These are phyloP conservation scores for Gnathonemus longibarbis DNA, from an alignment of 2,113 vertebrate species.

Conservation along the genomic window DNA sequence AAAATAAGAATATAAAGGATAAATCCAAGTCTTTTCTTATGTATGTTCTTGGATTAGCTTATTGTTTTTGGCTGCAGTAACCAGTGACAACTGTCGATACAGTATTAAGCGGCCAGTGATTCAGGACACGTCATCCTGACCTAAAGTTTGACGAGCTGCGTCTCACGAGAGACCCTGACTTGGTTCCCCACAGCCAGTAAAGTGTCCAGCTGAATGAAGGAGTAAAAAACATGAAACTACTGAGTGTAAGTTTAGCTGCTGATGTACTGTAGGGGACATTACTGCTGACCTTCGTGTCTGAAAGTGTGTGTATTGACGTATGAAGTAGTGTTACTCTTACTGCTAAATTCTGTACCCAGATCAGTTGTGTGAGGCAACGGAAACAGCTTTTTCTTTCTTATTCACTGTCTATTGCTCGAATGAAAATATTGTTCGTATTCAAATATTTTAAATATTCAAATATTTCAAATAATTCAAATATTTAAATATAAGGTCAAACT, in stretches of 20 bases:
- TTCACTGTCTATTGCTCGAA: neutral
- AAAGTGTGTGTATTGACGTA: neutral
- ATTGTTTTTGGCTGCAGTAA: neutral
- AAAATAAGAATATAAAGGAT: neutral
- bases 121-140: neutral
- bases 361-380: neutral
- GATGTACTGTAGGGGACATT: neutral
- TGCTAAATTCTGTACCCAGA: neutral
- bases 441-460: neutral
- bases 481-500: no score
- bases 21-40: neutral
- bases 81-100: neutral
- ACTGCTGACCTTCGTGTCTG: neutral
- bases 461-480: neutral
- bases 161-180: neutral
- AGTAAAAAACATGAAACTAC: neutral
- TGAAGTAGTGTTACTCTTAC: neutral
- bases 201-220: neutral
- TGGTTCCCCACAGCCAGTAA: neutral
- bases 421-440: neutral
- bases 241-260: neutral
- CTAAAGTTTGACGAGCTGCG: neutral
- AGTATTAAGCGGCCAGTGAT: neutral
- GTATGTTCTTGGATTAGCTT: neutral
- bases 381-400: neutral